Evolutionary conservation across 2,113 vertebrate genomes (phyloP).

Genomic region (Sphyrna mokarran): DNA sequence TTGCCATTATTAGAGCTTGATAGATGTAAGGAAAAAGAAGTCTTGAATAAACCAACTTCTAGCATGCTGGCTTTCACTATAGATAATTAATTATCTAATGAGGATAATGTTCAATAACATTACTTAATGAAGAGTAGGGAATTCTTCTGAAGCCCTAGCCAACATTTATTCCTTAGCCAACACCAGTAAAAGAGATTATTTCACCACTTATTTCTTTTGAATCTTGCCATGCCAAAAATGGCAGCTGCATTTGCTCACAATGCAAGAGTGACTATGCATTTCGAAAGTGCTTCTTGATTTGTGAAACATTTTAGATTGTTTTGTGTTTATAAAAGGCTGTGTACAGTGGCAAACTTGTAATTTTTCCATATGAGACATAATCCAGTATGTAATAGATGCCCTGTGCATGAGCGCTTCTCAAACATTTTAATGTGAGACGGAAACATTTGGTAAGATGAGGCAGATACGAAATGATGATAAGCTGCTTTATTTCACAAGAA

Average conservation of each 20-base stretch:
- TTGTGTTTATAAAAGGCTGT: neutral
- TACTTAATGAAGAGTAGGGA: neutral
- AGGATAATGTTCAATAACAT: neutral
- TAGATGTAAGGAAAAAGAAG: neutral
- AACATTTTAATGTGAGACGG: neutral
- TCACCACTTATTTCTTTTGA: neutral
- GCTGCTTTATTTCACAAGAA: neutral
- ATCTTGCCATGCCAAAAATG: neutral
- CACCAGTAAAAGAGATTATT: neutral
- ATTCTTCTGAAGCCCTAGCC: neutral
- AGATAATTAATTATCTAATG: neutral
- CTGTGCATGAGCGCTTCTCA: neutral
- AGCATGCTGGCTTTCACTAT: neutral
- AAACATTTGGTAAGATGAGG: neutral
- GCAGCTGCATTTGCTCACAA: neutral
- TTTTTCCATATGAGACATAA: neutral
- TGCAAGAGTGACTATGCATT: neutral
- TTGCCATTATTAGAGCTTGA: neutral
- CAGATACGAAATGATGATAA: neutral
- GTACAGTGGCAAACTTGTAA: neutral
- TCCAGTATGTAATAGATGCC: neutral
- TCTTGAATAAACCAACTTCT: neutral
- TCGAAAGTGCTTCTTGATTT: neutral
- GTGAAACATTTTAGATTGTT: neutral
- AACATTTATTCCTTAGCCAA: neutral